Base-by-base conservation (phyloP, 30 jellyfish, hydroid and myxozoan species). In the Pseudorhiza aurosa region DNA sequence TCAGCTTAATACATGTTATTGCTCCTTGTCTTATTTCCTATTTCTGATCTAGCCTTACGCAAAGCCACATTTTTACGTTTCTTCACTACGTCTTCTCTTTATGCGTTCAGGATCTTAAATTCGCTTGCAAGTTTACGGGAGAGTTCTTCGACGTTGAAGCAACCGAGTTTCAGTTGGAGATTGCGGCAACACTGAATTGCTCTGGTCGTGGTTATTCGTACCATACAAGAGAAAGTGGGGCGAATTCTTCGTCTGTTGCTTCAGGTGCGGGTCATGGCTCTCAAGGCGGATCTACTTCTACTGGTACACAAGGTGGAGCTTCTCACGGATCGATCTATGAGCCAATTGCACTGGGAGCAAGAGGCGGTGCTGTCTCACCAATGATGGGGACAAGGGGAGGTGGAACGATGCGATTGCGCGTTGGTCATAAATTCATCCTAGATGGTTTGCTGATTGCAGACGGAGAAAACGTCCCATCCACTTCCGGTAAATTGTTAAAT, bases 221-320 rank as follows among this genome's bases (percentile, higher is more conserved):
- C 26, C 77, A 81, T 53, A 14, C 72, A 1, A 14, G 21, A 3
- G 79, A 70, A 2, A 81, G 85, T 29, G 92, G 92, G 1, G 39
- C 72, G 15, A 68, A 65, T 27, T 65, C 92, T 28, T 49, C 84
- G 0, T 31, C 65, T 18, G 75, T 68, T 30, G 92, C 85, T 2
- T 71, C 83, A 21, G 92, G 92, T 18, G 92, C 92, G 11, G 92
- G 92, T 31, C 92, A 81, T 51, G 92, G 85, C 60, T 81, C 92
- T 10, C 17, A 21, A 14, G 92, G 92, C 22, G 92, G 92, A 9
- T 21, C 65, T 5, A 63, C 74, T 9, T 39, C 71, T 0, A 8
- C 69, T 35, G 85, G 79, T 0, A 49, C 70, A 11, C 21, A 0
- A 2, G 92, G 92, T 50, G 92, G 92, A 19, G 39, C 32, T 8